Base-by-base conservation (phyloP, 1,140 invertebrate species). In the Palaemon carinicauda region DNA sequence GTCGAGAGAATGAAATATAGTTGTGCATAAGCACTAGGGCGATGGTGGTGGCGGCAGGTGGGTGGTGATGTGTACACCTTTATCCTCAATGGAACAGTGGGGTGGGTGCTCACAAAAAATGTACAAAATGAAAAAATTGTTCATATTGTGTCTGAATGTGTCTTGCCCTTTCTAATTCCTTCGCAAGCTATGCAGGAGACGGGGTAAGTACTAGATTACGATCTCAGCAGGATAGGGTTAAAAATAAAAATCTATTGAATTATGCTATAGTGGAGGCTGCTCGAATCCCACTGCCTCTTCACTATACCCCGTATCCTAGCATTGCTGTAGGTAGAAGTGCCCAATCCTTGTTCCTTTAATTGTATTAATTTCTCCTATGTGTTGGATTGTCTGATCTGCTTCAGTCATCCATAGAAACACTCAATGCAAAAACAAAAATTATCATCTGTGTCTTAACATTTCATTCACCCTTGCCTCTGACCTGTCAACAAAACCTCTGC, bases 81-180 rank as follows among this genome's bases (percentile, higher is more conserved):
- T 54, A 86, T 80, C 84, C 84, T 86, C 84, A 79, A 52, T 53
- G 78, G 84, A 86, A 86, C 31, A 86, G n/a, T 80, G 84, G 84
- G 84, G 77, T 86, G 84, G 84, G 84, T 86, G 84, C 84, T 86
- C 84, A 86, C 84, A 86, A 86, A 86, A 86, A 86, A 86, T 86
- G 84, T 86, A 86, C 84, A 86, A 86, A 86, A 86, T 80, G 77
- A 80, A 86, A 86, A 86, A 86, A 86, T 80, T 86, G 84, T 86
- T 86, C 84, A 86, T 86, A 86, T 86, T 86, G 84, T 86, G 84
- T 86, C 84, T 41, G 41, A 86, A 86, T 86, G 84, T 86, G 84
- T 86, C 77, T 80, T 80, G 27, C 77, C 65, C 81, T 75, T 79
- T 74, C 73, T 77, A 60, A 41, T 86, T 53, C 52, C 80, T 79